Conservation (phyloP, 2,113 vertebrate genomes). For the Tursiops truncatus region DNA sequence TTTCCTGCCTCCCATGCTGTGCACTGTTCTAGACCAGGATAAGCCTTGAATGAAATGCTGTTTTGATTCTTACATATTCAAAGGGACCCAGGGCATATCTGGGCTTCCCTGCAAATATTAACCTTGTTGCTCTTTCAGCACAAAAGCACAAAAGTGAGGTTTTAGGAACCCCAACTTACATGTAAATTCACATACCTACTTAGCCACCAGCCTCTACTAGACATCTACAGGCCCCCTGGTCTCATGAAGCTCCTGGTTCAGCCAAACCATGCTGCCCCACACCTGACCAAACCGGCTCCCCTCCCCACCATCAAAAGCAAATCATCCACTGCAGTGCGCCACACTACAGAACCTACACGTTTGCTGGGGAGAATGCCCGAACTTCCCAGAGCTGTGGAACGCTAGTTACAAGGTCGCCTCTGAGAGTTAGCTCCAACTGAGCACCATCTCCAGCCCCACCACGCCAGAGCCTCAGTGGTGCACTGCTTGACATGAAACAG, state of each 20-base stretch:
- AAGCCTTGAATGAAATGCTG: not conserved
- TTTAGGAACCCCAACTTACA: slow-evolving; percentile 20
- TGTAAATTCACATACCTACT: not conserved
- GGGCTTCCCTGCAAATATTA: not conserved
- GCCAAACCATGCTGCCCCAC: slow-evolving; percentile 29
- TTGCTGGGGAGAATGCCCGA: not conserved
- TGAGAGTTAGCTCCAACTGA: not conserved
- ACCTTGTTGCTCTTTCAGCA: slow-evolving; percentile 35
- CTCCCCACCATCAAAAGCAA: slow-evolving; percentile 26
- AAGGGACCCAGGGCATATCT: not conserved
- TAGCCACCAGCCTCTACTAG: slow-evolving; percentile 52
- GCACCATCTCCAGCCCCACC: not conserved
- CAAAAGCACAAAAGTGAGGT: slow-evolving; percentile 44
- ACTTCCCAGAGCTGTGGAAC: not conserved
- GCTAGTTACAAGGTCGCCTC: slow-evolving; percentile 12
- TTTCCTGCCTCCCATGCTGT: not conserved
- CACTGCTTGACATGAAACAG: not conserved
- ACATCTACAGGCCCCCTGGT: not conserved
- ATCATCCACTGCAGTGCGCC: not conserved
- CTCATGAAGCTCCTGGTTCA: slow-evolving; percentile 37
- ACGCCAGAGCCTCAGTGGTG: slow-evolving; percentile 40
- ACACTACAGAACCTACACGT: not conserved
- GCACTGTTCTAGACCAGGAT: not conserved
- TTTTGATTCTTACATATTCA: not conserved
- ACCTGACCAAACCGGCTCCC: slow-evolving; percentile 23